Evolutionary conservation across 2,797 vertebrate genomes (phyloP).

Genomic region (Mionectes olivaceus): DNA sequence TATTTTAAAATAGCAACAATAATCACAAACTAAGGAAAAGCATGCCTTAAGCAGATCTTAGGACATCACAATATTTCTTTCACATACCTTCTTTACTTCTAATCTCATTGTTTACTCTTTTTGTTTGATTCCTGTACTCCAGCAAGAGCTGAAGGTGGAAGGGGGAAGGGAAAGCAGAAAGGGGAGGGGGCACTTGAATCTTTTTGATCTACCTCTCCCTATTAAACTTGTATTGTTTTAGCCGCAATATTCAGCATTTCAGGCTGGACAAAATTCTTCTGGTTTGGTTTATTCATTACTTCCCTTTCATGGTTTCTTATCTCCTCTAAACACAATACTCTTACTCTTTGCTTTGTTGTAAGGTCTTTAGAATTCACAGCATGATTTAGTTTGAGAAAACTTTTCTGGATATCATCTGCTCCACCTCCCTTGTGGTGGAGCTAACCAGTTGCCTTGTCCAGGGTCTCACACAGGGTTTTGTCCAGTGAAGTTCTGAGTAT

Average conservation of each 20-base stretch:
- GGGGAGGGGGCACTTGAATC: neutral
- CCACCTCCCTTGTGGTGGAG: neutral
- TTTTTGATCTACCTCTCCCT: neutral
- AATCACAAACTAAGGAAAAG: neutral
- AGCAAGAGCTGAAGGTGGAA: neutral
- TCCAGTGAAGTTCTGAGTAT: neutral
- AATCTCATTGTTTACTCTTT: neutral
- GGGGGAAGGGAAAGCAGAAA: rapidly evolving
- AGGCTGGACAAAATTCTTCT: neutral
- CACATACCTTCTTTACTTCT: neutral
- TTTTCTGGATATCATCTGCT: neutral
- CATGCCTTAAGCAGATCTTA: neutral
- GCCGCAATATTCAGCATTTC: neutral
- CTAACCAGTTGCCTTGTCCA: neutral
- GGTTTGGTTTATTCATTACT: neutral
- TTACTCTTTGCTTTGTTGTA: neutral
- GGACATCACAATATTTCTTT: neutral
- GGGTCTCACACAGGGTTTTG: neutral
- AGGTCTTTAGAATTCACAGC: neutral
- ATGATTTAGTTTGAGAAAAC: neutral
- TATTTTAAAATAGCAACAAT: neutral
- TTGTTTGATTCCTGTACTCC: neutral
- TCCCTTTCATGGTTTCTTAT: neutral
- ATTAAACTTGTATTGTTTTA: neutral
- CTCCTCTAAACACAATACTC: neutral